Conservation (phyloP, 2,797 vertebrate species). For the Spinus olivaceus region DNA sequence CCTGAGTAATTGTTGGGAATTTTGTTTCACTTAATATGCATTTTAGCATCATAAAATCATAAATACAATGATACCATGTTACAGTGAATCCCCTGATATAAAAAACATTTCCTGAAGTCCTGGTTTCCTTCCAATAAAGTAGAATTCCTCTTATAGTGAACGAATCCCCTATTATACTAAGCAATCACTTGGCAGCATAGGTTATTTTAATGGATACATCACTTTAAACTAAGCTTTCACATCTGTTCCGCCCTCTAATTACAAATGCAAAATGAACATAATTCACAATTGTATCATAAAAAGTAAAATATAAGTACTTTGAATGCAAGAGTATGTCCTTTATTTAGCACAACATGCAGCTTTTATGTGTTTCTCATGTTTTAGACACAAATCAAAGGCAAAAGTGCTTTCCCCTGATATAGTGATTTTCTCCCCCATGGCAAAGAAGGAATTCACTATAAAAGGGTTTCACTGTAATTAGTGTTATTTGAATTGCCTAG, state of each 20-base stretch:
- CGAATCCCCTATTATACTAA: conserved; percentile 55
- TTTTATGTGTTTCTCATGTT: conserved; percentile 53
- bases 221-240: conserved; percentile 74
- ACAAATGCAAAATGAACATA: conserved; percentile 67
- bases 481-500: conserved; percentile 88
- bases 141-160: conserved; percentile 48
- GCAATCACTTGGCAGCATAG: conserved; percentile 69
- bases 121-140: conserved; percentile 67
- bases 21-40: conserved; percentile 96
- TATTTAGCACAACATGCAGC: conserved; percentile 64
- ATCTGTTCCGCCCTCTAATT: conserved; percentile 76
- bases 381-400: conserved; percentile 64
- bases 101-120: conserved; percentile 68
- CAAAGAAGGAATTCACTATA: conserved; percentile 68
- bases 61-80: conserved; percentile 82
- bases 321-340: conserved; percentile 62
- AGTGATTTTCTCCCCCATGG: conserved; percentile 47
- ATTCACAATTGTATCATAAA: conserved; percentile 49
- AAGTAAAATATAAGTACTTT: conserved; percentile 72
- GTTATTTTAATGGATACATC: conserved; percentile 75
- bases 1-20: conserved; percentile 86
- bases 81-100: conserved; percentile 72
- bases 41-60: conserved; percentile 89
- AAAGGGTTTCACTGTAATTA: conserved; percentile 78
- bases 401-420: conserved; percentile 46